phyloP scores from a whole-genome alignment of 35 echinoderm and acorn worm genomes.

The Chiridota heheva region DNA sequence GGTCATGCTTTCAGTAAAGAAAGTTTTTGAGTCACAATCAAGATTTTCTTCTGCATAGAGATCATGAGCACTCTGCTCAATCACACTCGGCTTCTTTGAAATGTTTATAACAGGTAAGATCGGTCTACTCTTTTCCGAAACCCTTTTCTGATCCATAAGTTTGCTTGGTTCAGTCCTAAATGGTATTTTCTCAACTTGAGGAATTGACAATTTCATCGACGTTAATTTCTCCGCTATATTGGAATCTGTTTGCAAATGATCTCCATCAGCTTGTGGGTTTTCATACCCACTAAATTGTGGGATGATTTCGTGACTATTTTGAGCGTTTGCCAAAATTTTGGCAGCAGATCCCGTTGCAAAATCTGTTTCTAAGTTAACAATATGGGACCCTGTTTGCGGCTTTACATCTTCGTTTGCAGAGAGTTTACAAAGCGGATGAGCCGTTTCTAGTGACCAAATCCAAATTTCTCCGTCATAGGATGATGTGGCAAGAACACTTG shows the following conservation, averaged over 20 bases:
- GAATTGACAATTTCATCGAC: too few species aligned
- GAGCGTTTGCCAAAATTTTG: not conserved
- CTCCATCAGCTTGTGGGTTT: too few species aligned
- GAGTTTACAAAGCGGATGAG: constrained; percentile 73
- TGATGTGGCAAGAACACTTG: constrained; percentile 75
- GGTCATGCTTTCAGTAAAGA: constrained; percentile 74
- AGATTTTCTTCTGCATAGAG: not conserved
- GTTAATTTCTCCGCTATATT: too few species aligned
- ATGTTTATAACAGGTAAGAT: constrained; percentile 51
- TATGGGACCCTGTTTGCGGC: constrained; percentile 71
- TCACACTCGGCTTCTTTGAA: constrained; percentile 16
- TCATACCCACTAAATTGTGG: too few species aligned
- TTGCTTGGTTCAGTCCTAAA: too few species aligned
- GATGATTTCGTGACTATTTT: too few species aligned
- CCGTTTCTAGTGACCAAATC: constrained; percentile 94
- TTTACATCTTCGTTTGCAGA: constrained; percentile 79
- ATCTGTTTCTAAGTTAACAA: constrained; percentile 50
- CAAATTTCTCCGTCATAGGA: constrained; percentile 94
- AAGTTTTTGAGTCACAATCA: constrained; percentile 29
- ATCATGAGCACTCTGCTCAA: not conserved
- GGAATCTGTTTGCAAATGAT: too few species aligned
- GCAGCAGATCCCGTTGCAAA: constrained; percentile 9
- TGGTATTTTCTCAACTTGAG: too few species aligned
- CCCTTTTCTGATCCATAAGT: not conserved
- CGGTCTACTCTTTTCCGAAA: not conserved